Conservation (phyloP, 2,797 vertebrate genomes). For the Danio albolineatus region DNA sequence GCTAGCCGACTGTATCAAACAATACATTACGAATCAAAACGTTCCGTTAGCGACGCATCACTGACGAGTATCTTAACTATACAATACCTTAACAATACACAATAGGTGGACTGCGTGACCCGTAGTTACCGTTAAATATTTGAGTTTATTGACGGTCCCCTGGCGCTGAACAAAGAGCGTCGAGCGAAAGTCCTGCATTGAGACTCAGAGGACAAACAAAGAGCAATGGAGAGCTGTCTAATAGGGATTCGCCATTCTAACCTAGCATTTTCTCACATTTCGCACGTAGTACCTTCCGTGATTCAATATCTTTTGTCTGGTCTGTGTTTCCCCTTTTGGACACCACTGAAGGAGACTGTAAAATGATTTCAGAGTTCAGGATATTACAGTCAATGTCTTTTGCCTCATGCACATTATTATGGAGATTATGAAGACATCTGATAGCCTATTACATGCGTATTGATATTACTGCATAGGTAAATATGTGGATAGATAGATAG, state of each 20-base stretch:
- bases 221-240: conserved; percentile 50
- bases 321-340: not conserved
- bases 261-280: conserved; percentile 68
- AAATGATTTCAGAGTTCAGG: not conserved
- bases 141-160: conserved; percentile 72
- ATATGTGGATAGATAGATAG: not conserved
- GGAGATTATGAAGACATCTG: not conserved
- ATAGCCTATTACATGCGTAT: not conserved
- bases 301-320: conserved; percentile 12
- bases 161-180: conserved; percentile 74
- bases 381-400: not conserved
- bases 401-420: not conserved
- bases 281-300: conserved; percentile 62
- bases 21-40: not conserved
- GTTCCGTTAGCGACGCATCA: not conserved
- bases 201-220: conserved; percentile 63
- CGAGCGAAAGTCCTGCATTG: conserved; percentile 67
- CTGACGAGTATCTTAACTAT: not conserved
- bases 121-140: conserved; percentile 55
- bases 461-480: not conserved
- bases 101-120: conserved; percentile 14
- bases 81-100: not conserved
- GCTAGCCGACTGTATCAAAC: not conserved
- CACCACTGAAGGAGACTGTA: not conserved
- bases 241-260: conserved; percentile 69